Evolutionary conservation across 2,888 invertebrate species (phyloP).

Genomic region (Tenthredo scrophulariae): DNA sequence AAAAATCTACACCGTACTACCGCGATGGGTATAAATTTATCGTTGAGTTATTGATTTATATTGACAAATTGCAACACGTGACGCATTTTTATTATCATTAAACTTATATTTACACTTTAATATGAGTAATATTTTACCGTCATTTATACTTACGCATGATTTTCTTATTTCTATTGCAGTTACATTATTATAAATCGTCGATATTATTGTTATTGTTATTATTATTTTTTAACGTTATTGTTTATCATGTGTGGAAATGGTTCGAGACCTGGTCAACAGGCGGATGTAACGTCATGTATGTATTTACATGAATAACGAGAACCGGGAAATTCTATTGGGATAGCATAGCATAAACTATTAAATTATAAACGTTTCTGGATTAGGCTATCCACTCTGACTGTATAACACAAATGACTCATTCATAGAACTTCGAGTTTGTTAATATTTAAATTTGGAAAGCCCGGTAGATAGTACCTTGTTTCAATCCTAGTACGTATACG

Average conservation of each 20-base stretch:
- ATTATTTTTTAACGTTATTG: conserved; percentile 9
- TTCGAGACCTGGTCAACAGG: not conserved
- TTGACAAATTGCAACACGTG: not conserved
- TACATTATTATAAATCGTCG: not conserved
- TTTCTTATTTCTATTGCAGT: not conserved
- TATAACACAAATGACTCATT: conserved; percentile 28
- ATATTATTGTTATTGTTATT: not conserved
- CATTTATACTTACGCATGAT: not conserved
- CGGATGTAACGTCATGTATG: conserved; percentile 28
- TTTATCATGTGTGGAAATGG: conserved; percentile 14
- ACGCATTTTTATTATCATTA: not conserved
- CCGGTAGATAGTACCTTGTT: not conserved
- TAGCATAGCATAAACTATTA: not conserved
- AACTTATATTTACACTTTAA: not conserved
- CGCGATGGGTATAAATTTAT: not conserved
- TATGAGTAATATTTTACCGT: conserved; percentile 2
- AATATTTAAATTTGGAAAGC: conserved; percentile 41
- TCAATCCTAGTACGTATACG: not conserved
- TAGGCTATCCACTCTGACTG: not conserved
- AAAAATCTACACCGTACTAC: not conserved
- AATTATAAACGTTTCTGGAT: conserved; percentile 29
- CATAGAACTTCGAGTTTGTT: not conserved
- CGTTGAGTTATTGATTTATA: not conserved
- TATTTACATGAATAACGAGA: not conserved
- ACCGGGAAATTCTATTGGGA: not conserved